Evolutionary conservation across 2,797 vertebrate species (phyloP).

Genomic region (Natrix natrix): DNA sequence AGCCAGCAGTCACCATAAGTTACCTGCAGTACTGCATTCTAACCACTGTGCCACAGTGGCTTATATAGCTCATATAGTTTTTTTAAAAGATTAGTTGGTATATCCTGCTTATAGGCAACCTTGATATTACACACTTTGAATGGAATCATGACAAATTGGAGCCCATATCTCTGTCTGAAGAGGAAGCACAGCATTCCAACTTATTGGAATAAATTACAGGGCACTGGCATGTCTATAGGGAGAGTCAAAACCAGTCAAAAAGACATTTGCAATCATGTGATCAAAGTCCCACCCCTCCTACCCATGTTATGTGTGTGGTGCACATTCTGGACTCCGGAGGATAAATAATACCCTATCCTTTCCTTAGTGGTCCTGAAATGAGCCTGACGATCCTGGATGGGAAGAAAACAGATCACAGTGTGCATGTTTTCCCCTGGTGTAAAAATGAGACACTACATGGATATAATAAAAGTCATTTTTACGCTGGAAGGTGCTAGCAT

Average conservation of each 20-base stretch:
- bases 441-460: neutral
- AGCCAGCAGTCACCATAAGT: no score
- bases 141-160: neutral
- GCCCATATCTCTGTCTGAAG: neutral
- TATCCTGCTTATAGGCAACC: neutral
- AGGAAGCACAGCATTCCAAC: neutral
- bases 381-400: neutral
- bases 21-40: no score
- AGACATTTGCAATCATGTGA: neutral
- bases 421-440: neutral
- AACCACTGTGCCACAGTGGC: no score
- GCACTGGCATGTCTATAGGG: neutral
- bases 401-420: neutral
- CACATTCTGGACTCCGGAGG: neutral
- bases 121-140: neutral
- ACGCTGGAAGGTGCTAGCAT: neutral
- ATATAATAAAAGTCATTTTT: neutral
- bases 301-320: neutral
- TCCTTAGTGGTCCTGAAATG: neutral
- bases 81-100: no score
- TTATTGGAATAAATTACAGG: neutral
- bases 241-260: neutral
- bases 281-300: neutral
- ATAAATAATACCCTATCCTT: neutral
- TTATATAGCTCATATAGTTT: no score